phyloP scores from a whole-genome alignment of 2,113 vertebrate genomes.

The Albula glossodonta region DNA sequence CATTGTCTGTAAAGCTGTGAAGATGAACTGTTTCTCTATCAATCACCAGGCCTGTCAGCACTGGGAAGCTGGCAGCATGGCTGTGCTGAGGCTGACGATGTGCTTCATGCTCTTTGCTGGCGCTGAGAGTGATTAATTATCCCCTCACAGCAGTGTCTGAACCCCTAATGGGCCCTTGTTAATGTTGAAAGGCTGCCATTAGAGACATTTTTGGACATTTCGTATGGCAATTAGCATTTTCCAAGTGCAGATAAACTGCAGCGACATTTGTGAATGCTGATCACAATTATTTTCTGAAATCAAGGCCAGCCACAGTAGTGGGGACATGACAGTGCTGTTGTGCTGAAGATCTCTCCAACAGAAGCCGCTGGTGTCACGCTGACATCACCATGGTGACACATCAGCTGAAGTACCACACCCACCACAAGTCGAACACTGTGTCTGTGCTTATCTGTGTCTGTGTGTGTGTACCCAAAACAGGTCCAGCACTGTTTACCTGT shows the following conservation, averaged over 20 bases:
- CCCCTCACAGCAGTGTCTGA: constrained; percentile 41
- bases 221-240: constrained; percentile 43
- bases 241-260: constrained; percentile 46
- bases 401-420: no score
- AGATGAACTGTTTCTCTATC: no score
- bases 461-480: no score
- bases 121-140: constrained; percentile 53
- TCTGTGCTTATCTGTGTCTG: not conserved
- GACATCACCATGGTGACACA: no score
- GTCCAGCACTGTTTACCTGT: no score
- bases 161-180: constrained; percentile 56
- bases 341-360: not conserved
- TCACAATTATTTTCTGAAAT: constrained; percentile 42
- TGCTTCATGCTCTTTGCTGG: constrained; percentile 15
- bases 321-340: constrained; percentile 22
- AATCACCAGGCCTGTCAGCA: no score
- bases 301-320: constrained; percentile 30
- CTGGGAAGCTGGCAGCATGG: no score
- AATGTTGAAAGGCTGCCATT: constrained; percentile 51
- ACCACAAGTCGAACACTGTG: no score
- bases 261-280: constrained; percentile 33
- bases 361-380: no score
- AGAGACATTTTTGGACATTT: constrained; percentile 51
- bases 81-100: constrained; percentile 22
- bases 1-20: no score